Base-by-base conservation (phyloP, 2,888 invertebrate genomes). In the Drosophila anomalata region DNA sequence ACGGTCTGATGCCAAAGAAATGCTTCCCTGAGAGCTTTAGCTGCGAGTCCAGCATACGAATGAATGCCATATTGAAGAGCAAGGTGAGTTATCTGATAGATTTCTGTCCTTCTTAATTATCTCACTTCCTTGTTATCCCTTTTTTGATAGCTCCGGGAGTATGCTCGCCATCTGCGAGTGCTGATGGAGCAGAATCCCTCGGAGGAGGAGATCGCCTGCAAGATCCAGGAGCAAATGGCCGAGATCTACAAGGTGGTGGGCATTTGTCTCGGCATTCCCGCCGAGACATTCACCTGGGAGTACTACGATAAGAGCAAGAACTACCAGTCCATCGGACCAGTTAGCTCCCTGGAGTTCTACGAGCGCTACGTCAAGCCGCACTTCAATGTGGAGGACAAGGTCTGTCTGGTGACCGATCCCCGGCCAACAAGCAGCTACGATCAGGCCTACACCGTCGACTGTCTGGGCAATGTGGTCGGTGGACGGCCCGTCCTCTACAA, bases 1-100 rank as follows among this genome's bases (percentile, higher is more conserved):
- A 98, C 89, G 98, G 98, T 12, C 91, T 98, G 56, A 94, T 98
- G 93, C 98, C 98, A 58, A 97, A 98, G 93, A 94, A 95, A 88
- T 96, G 95, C 89, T 97, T 96, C 91, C 96, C 97, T 0, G 97
- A 97, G 89, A 94, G 96, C 0, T 96, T 94, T 91, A 96, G 95
- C 91, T 95, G 95, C 36, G 95, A 96, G 84, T 93, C 94, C 46
- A 96, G 96, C 78, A 86, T 93, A 69, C 94, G 95, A 67, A 94
- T 98, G 94, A 96, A 97, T 89, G 93, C 94, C 22, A 93, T 97
- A 58, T 92, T 98, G 54, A 96, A 95, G 88, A 96, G 96, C 87
- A 97, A 97, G 94, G 96, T 96, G 91, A 81, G 89, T 20, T 12
- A 4, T 0, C 2, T 2, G 6, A 6, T 22, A 1, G 6, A 17